Evolutionary conservation across 2,113 vertebrate genomes (phyloP).

Genomic region (Tamias sibiricus): DNA sequence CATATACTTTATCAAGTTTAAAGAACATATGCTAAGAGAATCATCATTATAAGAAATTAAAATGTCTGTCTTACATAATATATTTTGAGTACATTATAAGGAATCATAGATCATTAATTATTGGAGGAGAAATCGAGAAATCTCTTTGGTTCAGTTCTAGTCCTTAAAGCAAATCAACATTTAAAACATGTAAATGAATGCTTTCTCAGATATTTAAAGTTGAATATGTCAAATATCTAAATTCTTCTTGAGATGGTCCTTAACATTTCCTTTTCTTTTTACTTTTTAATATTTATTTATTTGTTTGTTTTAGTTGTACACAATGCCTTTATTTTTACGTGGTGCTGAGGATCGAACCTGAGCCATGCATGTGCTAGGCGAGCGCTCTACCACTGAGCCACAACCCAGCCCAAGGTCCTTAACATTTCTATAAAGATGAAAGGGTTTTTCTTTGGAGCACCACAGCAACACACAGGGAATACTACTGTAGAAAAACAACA

Average conservation of each 20-base stretch:
- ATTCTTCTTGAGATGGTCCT: slow-evolving; percentile 1
- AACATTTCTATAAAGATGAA: background rate
- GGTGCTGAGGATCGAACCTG: too few relatives aligned
- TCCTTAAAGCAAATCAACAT: background rate
- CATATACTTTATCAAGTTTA: slow-evolving; percentile 15
- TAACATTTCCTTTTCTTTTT: too few relatives aligned
- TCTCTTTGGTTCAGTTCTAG: background rate
- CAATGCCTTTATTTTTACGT: too few relatives aligned
- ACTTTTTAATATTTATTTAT: too few relatives aligned
- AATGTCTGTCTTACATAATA: background rate
- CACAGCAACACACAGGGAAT: slow-evolving; percentile 22
- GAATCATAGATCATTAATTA: slow-evolving; percentile 9
- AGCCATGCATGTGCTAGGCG: too few relatives aligned
- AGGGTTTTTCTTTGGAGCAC: background rate
- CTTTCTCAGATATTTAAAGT: too few relatives aligned
- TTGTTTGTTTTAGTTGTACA: too few relatives aligned
- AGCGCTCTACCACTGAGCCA: too few relatives aligned
- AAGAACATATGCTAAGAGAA: slow-evolving; percentile 30
- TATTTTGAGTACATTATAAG: slow-evolving; percentile 14
- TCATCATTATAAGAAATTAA: slow-evolving; percentile 37
- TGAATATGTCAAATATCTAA: background rate
- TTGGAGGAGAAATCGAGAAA: background rate
- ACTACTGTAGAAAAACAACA: background rate
- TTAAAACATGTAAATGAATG: background rate
- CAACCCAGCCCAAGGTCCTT: too few relatives aligned